Base-by-base conservation (phyloP, 2,888 invertebrate species). In the Argyresthia goedartella region DNA sequence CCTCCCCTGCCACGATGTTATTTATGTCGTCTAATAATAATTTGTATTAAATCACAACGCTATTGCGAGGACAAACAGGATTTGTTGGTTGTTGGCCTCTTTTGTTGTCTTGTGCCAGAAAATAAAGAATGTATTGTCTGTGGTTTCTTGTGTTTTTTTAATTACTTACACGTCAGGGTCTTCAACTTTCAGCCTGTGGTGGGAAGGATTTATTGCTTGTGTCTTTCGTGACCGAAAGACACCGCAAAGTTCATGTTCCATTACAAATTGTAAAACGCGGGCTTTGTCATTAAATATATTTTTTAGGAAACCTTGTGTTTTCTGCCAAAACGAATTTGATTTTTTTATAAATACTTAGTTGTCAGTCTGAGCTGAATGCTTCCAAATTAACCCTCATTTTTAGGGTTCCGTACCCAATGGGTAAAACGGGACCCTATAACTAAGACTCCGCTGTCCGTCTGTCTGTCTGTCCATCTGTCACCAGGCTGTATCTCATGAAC, bases 1-100 rank as follows among this genome's bases (percentile, higher is more conserved):
- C 65, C 65, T 55, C 76, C 77, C 80, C 73, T 65, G 71, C 69
- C 36, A 70, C 74, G 66, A 63, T 69, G 82, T 85, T 85, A 86
- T 86, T 85, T 86, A 86, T 85, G 84, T 82, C 69, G 71, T 81
- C 81, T 84, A 86, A 86, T 85, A 86, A 86, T 86, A 85, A 86
- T 86, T 86, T 86, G 86, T 86, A 86, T 85, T 86, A 85, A 86
- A 86, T 86, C 86, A 82, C 82, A 73, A 66, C 71, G 77, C 75
- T 76, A 73, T 76, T 76, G 74, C 70, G 75, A 69, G 78, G 78
- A 80, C 81, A 80, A 80, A 78, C 79, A 73, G 84, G 81, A 82
- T 84, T 82, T 82, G 82, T 77, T 75, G 81, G 81, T 86, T 82
- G 84, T n/a, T 84, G 81, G 81, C 39, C 39, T 39, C 39, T n/a